Evolutionary conservation across 2,797 vertebrate genomes (phyloP), one percentile per base, ranked within the genome.

Genomic region (Choloepus didactylus): DNA sequence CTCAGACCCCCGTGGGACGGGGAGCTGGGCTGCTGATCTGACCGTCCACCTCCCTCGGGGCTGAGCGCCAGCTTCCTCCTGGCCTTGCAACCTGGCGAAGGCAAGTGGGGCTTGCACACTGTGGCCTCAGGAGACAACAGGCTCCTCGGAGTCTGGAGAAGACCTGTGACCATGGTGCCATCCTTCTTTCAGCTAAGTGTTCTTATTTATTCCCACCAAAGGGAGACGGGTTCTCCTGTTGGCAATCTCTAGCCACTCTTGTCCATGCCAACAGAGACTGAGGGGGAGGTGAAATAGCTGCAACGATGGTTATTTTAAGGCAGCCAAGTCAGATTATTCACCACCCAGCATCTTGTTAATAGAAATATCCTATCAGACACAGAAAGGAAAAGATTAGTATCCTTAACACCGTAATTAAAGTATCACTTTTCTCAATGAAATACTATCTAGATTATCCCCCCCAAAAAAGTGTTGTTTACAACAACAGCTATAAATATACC

Each of bases 341-440:
- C 81, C 12, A 67, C 95, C 56, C 93, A 75, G 80, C 46, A 29
- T 94, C 82, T 96, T 93, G 75, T 94, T 97, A 85, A 84, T 83
- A 94, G 93, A 97, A 96, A 92, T 92, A 56, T 31, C 89, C 93
- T 81, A 46, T 87, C 91, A 95, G 86, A 89, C 80, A 81, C 82
- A 92, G 59, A 90, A 96, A 70, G 91, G 90, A 93, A 97, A 92
- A 97, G 97, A 96, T 92, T 73, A 25, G 80, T 87, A 95, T 98
- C 95, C 97, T 95, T 97, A 96, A 93, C 51, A 75, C 51, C 77
- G 31, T 97, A 97, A 98, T 98, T 98, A 97, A 98, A 97, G 54
- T 91, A 97, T 97, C 84, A 70, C 49, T 97, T 97, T 96, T 97
- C 95, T 91, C 93, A 95, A 70, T 87, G 95, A 97, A 98, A 94